Conservation (phyloP, 1,140 invertebrate genomes). For the Conus ventricosus region DNA sequence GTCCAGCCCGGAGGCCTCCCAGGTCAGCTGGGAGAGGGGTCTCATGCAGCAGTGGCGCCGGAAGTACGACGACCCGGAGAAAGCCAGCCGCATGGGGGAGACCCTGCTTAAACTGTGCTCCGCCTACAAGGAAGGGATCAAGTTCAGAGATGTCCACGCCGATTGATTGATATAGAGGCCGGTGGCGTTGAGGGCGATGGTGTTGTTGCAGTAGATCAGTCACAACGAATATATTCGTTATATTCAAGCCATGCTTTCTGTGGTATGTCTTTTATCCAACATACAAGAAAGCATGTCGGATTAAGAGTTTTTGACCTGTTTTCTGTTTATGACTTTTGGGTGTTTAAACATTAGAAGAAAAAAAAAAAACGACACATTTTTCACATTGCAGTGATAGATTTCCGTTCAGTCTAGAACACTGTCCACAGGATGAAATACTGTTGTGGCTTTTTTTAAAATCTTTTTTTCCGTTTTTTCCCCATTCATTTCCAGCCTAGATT, state of each 20-base stretch:
- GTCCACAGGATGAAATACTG: too few species aligned
- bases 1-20: background rate
- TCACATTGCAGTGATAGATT: too few species aligned
- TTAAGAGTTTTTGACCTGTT: too few species aligned
- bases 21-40: slow-evolving; percentile 11
- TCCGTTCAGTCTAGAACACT: too few species aligned
- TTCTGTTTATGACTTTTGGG: too few species aligned
- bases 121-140: slow-evolving; percentile 11
- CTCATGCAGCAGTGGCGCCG: slow-evolving; percentile 8
- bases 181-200: background rate
- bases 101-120: background rate
- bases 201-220: background rate
- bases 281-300: too few species aligned
- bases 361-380: too few species aligned
- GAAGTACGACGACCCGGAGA: background rate
- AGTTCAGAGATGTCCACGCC: background rate
- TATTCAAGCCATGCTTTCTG: background rate
- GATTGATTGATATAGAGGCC: background rate
- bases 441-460: too few species aligned
- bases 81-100: slow-evolving; percentile 22
- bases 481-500: too few species aligned
- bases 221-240: background rate
- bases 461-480: too few species aligned
- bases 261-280: background rate
- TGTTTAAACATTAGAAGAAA: too few species aligned